Conservation (phyloP, 1,140 invertebrate species). For the Leptinotarsa undecemlineata region DNA sequence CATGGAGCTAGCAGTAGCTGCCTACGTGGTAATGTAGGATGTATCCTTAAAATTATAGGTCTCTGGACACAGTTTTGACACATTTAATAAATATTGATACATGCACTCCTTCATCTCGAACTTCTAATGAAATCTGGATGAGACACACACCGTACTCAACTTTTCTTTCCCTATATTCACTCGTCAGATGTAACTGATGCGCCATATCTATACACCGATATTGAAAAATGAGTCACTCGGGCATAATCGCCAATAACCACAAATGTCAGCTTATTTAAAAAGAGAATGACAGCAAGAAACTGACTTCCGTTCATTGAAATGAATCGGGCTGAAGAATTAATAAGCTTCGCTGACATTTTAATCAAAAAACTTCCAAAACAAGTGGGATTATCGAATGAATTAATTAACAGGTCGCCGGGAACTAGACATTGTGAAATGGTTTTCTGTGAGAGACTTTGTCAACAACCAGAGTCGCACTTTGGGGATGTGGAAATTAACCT, state of each 20-base stretch:
- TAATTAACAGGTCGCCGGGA: slow-evolving; percentile 7
- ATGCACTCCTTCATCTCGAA: too few species aligned
- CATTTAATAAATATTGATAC: too few species aligned
- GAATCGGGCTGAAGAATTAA: slow-evolving; percentile 3
- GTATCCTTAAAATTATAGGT: too few species aligned
- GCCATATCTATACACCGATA: too few species aligned
- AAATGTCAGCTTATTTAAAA: not conserved
- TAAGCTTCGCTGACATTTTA: slow-evolving; percentile 1
- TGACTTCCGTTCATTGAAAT: not conserved
- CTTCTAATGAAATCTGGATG: too few species aligned
- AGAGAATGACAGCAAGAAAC: not conserved
- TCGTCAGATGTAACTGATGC: too few species aligned
- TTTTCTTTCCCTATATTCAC: too few species aligned
- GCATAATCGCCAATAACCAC: not conserved
- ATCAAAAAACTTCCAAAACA: slow-evolving; percentile 6
- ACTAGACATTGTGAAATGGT: not conserved
- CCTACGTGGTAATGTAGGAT: too few species aligned
- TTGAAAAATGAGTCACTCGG: too few species aligned
- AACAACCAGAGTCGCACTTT: not conserved
- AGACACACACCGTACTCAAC: too few species aligned
- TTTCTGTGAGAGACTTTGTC: not conserved
- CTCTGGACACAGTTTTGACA: too few species aligned
- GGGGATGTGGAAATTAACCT: not conserved
- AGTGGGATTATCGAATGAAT: not conserved
- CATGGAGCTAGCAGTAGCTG: too few species aligned